phyloP scores from a whole-genome alignment of 2,888 invertebrate genomes.

The Eurois occulta region DNA sequence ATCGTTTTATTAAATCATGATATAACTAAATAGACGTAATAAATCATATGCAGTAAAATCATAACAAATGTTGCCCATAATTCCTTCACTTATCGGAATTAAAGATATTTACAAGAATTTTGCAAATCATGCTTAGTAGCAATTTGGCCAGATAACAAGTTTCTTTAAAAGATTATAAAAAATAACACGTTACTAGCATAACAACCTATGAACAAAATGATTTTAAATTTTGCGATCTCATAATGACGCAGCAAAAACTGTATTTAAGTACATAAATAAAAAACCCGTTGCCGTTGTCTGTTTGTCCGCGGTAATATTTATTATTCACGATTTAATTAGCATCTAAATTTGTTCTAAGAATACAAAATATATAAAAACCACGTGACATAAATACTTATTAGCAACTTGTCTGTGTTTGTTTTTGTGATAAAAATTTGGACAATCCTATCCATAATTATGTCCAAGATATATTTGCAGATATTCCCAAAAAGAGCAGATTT shows the following conservation, averaged over 20 bases:
- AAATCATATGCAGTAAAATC: slow-evolving; percentile 7
- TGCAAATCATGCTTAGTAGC: slow-evolving; percentile 34
- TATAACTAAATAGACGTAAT: background rate
- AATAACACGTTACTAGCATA: slow-evolving; percentile 29
- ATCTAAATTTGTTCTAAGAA: slow-evolving; percentile 19
- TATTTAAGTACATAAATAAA: slow-evolving; percentile 2
- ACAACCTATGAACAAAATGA: slow-evolving; percentile 33
- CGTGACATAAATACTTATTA: slow-evolving; percentile 2
- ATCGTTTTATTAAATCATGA: background rate
- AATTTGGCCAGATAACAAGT: slow-evolving; percentile 13
- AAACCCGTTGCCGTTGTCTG: slow-evolving; percentile 1
- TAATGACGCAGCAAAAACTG: slow-evolving; percentile 25
- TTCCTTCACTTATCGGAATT: slow-evolving; percentile 7
- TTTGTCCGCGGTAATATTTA: slow-evolving; percentile 22
- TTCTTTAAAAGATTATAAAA: slow-evolving; percentile 7
- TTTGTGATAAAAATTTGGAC: background rate
- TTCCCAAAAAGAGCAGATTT: background rate
- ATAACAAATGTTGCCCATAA: slow-evolving; percentile 11
- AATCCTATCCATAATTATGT: background rate
- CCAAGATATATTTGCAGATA: background rate
- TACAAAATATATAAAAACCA: slow-evolving; percentile 7
- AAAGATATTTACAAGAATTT: slow-evolving; percentile 9
- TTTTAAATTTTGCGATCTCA: slow-evolving; percentile 33
- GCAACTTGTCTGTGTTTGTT: background rate
- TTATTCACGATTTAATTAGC: background rate